Percentiles rank a stretch among this genome's conserved stretches.
Conservation (phyloP, 2,888 invertebrate genomes). For the Leptopilina myrica region DNA sequence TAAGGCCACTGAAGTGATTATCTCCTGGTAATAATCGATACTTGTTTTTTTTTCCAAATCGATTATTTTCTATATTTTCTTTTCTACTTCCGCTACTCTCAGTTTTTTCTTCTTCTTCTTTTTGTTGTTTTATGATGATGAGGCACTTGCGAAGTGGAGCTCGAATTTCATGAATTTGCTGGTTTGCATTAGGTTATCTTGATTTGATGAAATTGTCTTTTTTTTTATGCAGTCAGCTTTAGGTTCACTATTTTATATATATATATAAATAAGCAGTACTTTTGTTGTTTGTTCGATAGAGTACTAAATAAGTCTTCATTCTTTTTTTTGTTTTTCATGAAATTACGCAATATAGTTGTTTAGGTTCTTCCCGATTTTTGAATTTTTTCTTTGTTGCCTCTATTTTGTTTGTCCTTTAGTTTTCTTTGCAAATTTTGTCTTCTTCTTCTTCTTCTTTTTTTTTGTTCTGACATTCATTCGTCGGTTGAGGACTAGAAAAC, state of each 20-base stretch:
- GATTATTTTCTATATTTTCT: constrained; percentile 62
- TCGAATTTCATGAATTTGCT: constrained; percentile 64
- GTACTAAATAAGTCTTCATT: constrained; percentile 21
- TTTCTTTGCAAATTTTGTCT: background rate
- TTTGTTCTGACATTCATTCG: constrained; percentile 55
- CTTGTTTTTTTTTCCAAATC: constrained; percentile 11
- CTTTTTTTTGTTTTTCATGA: background rate
- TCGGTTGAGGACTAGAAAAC: constrained; percentile 62
- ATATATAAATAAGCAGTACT: constrained; percentile 40
- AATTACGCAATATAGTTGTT: background rate
- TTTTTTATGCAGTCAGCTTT: constrained; percentile 19
- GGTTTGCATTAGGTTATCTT: constrained; percentile 47
- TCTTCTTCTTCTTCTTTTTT: constrained; percentile 41
- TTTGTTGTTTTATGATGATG: constrained; percentile 53
- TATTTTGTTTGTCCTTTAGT: constrained; percentile 28
- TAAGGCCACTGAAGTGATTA: constrained; percentile 76
- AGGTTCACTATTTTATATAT: background rate
- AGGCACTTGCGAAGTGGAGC: constrained; percentile 74
- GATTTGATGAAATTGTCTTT: constrained; percentile 43
- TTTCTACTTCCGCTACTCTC: constrained; percentile 52
- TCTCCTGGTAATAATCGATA: constrained; percentile 51
- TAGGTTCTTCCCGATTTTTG: background rate
- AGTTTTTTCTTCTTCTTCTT: constrained; percentile 1
- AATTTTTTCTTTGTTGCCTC: constrained; percentile 37
- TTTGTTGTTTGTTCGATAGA: constrained; percentile 13